A percentile compares a stretch with the other conserved stretches of the same genome.
These are phyloP conservation scores for Amia ocellicauda DNA, from an alignment of 2,113 vertebrate genomes.

Conservation along the genomic window DNA sequence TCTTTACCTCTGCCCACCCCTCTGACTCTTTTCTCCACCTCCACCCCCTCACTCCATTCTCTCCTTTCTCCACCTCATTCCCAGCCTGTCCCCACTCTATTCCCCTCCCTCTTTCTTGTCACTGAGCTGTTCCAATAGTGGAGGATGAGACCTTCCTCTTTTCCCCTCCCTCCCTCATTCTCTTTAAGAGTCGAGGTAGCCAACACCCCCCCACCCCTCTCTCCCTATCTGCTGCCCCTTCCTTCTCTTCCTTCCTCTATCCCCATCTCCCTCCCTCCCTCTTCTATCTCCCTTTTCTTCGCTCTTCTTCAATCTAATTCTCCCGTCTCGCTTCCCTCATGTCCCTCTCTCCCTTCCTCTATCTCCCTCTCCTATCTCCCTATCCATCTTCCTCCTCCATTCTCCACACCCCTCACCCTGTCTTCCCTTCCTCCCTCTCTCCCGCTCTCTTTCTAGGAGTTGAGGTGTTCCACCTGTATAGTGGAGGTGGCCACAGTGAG, in stretches of 20 bases:
- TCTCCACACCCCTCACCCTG: too few relatives aligned
- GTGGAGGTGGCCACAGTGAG: constrained; percentile 89
- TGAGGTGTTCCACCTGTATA: too few relatives aligned
- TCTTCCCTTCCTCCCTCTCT: background rate
- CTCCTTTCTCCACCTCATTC: constrained; percentile 22
- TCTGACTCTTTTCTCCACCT: too few relatives aligned
- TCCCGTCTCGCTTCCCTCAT: constrained; percentile 40
- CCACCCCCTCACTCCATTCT: constrained; percentile 4
- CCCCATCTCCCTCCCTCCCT: constrained; percentile 1
- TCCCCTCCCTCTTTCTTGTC: background rate
- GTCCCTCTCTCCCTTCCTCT: background rate
- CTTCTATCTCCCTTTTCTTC: constrained; percentile 4
- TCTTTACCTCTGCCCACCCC: too few relatives aligned
- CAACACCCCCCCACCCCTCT: background rate
- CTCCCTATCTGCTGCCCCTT: background rate
- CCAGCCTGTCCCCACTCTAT: background rate
- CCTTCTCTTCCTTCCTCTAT: background rate
- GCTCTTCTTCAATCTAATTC: constrained; percentile 33
- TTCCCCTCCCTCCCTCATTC: background rate
- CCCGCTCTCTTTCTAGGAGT: too few relatives aligned
- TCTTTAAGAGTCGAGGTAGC: background rate
- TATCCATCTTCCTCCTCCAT: background rate
- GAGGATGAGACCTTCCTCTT: background rate
- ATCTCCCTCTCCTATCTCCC: background rate
- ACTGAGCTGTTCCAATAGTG: background rate